Evolutionary conservation across 2,888 invertebrate species (phyloP), one percentile per base, ranked within the genome.

Genomic region (Dexiosoma caninum): DNA sequence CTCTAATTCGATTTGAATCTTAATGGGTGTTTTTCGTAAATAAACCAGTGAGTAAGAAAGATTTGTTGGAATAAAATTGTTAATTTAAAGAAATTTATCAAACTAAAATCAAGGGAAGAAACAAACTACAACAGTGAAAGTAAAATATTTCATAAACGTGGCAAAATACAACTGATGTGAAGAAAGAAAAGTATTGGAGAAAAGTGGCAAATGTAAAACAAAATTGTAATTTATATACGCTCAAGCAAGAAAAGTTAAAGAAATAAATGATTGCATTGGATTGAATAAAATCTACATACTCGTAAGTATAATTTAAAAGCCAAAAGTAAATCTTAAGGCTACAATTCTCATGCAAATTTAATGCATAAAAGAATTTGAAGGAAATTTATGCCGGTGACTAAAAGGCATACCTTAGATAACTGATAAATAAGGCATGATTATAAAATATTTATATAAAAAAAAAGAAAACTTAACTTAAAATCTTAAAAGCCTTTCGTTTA

Each of bases 31-130:
- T 32, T 30, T 57, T 2, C 27, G 1, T 19, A 64, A 72, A 32
- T 14, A 60, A 60, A 35, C 19, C 51, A 37, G 27, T 14, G 46
- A 59, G 60, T 44, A 16, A 35, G 14, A 64, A 53, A 59, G 51
- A 75, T 70, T 70, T 66, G 44, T 21, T 21, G 21, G 35, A 51
- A 66, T 76, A 71, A 71, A 46, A 40, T 40, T 30, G 44, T 37
- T 80, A 60, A 80, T 80, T 60, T 53, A n/a, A 53, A 40, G 66
- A 71, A 55, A 79, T 70, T 59, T 70, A 75, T 79, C 75, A 70
- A 53, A 7, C 14, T 37, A 62, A 42, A 27, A 42, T 44, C 6
- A 44, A 27, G 57, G 30, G 35, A 62, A 37, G 27, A 66, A 44
- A n/a, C 23, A n/a, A 32, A 35, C 14, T 23, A 8, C 19, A 35